phyloP scores from a whole-genome alignment of 2,113 vertebrate species.

The Trichechus manatus region DNA sequence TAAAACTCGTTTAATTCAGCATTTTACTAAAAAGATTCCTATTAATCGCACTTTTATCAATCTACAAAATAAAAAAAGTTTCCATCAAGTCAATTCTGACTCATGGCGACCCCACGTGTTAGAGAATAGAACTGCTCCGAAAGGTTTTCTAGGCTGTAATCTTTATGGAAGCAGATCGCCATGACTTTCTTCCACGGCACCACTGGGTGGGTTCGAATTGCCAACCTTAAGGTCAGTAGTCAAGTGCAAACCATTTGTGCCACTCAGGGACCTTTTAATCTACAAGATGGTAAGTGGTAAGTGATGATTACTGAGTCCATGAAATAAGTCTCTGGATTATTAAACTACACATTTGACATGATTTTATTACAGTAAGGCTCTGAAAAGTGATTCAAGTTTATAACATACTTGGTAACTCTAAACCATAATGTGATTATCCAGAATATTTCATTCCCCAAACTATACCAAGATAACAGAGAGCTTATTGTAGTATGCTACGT shows the following conservation, averaged over 20 bases:
- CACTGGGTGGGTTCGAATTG: not conserved
- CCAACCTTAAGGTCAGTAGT: not conserved
- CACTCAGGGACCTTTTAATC: not conserved
- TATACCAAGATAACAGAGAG: not conserved
- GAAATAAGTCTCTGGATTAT: not conserved
- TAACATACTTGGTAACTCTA: conserved; percentile 17
- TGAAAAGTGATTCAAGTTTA: conserved; percentile 8
- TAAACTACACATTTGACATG: not conserved
- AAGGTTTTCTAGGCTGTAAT: not conserved
- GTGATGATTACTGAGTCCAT: not conserved
- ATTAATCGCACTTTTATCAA: not conserved
- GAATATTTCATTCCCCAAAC: not conserved
- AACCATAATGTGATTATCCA: conserved; percentile 20
- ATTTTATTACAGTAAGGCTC: not conserved
- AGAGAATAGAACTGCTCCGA: not conserved
- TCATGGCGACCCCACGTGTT: not conserved
- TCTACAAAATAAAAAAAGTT: not conserved
- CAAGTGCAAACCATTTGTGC: not conserved
- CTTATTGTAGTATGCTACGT: not conserved
- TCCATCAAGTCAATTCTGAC: not conserved
- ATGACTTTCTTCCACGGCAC: not conserved
- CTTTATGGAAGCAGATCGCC: not conserved
- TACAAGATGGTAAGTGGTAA: not conserved
- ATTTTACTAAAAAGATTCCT: not conserved
- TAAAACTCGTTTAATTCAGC: conserved; percentile 23